These are phyloP conservation scores for Ondatra zibethicus DNA, from an alignment of 2,113 vertebrate species.

Conservation along the genomic window DNA sequence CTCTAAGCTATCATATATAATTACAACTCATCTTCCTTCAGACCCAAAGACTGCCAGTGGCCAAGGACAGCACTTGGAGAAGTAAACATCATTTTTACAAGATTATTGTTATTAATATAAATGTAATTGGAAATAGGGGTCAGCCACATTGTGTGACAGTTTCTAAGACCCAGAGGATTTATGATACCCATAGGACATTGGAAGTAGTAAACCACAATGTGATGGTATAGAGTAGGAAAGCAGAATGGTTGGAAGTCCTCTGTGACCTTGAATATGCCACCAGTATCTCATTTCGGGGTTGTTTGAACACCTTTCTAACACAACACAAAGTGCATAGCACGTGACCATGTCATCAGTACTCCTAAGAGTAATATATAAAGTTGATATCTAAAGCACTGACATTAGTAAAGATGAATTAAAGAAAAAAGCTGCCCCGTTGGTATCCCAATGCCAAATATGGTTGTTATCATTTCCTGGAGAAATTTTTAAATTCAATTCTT, in stretches of 20 bases:
- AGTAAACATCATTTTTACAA: not conserved
- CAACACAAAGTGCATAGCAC: not conserved
- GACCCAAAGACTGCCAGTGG: not conserved
- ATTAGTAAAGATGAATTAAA: not conserved
- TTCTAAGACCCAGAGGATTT: not conserved
- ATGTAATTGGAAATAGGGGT: not conserved
- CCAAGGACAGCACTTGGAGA: not conserved
- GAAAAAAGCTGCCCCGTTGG: not conserved
- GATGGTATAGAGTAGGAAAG: not conserved
- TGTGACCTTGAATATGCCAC: not conserved
- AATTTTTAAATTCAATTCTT: not conserved
- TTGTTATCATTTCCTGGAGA: not conserved
- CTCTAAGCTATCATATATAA: not conserved
- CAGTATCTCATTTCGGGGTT: not conserved
- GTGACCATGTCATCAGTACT: not conserved
- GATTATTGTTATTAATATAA: constrained; percentile 31
- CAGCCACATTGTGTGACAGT: not conserved
- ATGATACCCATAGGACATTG: not conserved
- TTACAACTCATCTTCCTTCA: not conserved
- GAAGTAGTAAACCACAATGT: not conserved
- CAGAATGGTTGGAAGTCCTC: not conserved
- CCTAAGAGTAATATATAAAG: not conserved
- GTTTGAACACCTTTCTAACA: not conserved
- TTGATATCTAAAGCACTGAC: not conserved
- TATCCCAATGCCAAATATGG: not conserved